Evolutionary conservation across 2,113 vertebrate genomes (phyloP), one percentile per base, ranked within the genome.

Genomic region (Stercorarius parasiticus): DNA sequence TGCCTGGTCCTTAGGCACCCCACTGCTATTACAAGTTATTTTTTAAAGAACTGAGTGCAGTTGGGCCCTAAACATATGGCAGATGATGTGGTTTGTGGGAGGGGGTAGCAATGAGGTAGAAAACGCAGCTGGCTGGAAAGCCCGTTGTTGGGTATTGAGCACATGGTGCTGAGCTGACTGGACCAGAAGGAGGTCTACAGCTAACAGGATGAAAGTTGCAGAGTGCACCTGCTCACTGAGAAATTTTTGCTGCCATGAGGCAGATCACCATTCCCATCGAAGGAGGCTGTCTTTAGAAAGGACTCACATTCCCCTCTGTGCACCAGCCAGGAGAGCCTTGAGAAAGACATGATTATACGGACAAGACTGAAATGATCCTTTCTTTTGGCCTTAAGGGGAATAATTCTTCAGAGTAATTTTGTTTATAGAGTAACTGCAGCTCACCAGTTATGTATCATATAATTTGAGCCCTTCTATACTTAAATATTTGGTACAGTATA

Each of bases 291-390:
- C 20, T 58, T 70, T 40, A 47, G 30, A 69, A 81, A 78, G 5
- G 16, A 52, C 29, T 73, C 13, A 5, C 1, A 3, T 56, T 69
- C 17, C 14, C 7, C 1, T 34, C 27, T 32, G 4, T 2, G 3
- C 6, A 29, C 8, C n/a, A 17, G 14, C 6, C 19, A 36, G n/a
- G 19, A 49, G 30, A 82, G 21, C 9, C 22, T 64, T 82, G 34
- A 62, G 59, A 62, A 85, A 74, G 4, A n/a, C 2, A 2, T 32
- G 23, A 4, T 15, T 2, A 0, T 25, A 58, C 9, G 45, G 22
- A 40, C 65, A 53, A 43, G 8, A 10, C 32, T 40, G 15, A 6
- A 70, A 10, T 21, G 6, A 34, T 67, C 2, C 3, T 58, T 90
- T 42, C 22, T 29, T 6, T 76, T 88, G 10, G 11, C 45, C 29